These are phyloP conservation scores for Tragulus kanchil DNA, from an alignment of 2,113 vertebrate species.

Conservation along the genomic window DNA sequence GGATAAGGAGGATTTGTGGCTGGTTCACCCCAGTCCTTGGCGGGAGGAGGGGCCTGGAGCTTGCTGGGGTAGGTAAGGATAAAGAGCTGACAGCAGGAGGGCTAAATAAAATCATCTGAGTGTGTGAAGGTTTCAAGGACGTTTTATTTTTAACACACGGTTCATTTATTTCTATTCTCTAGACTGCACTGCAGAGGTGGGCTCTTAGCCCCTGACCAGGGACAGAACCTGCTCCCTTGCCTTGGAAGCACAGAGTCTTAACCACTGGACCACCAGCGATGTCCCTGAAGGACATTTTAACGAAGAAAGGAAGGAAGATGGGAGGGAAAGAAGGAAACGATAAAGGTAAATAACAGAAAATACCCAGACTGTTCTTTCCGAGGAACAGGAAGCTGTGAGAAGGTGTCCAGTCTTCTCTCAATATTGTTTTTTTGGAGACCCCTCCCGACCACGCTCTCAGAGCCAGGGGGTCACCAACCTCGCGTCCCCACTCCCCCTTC, in stretches of 20 bases:
- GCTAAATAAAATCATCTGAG: neutral
- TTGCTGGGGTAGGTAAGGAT: neutral
- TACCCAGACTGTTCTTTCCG: neutral
- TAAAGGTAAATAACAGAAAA: neutral
- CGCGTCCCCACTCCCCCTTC: accelerated
- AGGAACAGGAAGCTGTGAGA: neutral
- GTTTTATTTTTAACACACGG: neutral
- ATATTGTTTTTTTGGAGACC: too few relatives aligned
- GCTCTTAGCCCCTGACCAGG: neutral
- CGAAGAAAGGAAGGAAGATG: neutral
- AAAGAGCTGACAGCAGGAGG: neutral
- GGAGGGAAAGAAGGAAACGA: neutral
- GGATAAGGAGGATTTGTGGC: conserved; percentile 73
- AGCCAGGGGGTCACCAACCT: too few relatives aligned
- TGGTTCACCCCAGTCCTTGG: neutral
- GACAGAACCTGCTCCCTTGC: neutral
- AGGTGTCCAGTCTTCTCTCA: neutral
- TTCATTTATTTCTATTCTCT: neutral
- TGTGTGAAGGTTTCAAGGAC: neutral
- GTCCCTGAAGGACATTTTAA: neutral
- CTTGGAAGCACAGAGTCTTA: too few relatives aligned
- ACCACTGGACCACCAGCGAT: too few relatives aligned
- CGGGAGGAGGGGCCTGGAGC: conserved; percentile 40
- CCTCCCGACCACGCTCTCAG: neutral
- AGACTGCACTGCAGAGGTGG: neutral